Percentiles rank a stretch among this genome's conserved stretches.
phyloP scores from a whole-genome alignment of 2,113 vertebrate genomes.

The Colossoma macropomum region DNA sequence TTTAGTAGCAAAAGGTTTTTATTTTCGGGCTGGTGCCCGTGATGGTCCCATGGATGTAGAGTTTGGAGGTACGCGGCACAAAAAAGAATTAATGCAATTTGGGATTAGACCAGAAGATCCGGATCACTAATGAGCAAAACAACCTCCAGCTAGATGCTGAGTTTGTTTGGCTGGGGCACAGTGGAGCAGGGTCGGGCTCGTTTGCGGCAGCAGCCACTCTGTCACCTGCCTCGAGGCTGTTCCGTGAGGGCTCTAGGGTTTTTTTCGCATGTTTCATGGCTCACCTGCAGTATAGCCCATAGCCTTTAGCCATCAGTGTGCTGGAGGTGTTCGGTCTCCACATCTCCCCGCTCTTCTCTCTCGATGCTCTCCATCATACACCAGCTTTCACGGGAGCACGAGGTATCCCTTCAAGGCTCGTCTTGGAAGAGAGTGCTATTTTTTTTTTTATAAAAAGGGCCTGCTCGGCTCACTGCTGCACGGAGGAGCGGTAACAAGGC shows the following conservation, averaged over 20 bases:
- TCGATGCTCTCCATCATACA: background rate
- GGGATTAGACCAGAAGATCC: background rate
- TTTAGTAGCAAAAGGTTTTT: background rate
- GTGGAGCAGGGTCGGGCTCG: constrained; percentile 27
- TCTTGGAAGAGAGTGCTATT: background rate
- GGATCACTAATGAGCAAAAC: constrained; percentile 11
- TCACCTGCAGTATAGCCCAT: constrained; percentile 21
- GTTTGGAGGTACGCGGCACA: background rate
- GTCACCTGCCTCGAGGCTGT: constrained; percentile 38
- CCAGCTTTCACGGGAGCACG: background rate
- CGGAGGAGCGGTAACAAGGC: constrained; percentile 30
- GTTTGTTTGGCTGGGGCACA: background rate
- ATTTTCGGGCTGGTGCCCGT: background rate
- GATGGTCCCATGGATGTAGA: background rate
- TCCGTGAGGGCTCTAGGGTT: constrained; percentile 22
- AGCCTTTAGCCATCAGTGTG: constrained; percentile 4
- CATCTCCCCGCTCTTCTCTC: background rate
- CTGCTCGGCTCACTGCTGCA: constrained; percentile 12
- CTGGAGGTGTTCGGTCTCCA: background rate
- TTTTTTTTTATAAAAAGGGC: constrained; percentile 27
- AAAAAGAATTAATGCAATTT: background rate
- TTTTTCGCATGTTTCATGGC: constrained; percentile 36
- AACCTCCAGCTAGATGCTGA: constrained; percentile 10
- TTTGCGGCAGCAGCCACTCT: constrained; percentile 23
- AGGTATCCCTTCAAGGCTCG: background rate